Base-by-base conservation (phyloP, 2,888 invertebrate species). In the Heteromurus nitidus region DNA sequence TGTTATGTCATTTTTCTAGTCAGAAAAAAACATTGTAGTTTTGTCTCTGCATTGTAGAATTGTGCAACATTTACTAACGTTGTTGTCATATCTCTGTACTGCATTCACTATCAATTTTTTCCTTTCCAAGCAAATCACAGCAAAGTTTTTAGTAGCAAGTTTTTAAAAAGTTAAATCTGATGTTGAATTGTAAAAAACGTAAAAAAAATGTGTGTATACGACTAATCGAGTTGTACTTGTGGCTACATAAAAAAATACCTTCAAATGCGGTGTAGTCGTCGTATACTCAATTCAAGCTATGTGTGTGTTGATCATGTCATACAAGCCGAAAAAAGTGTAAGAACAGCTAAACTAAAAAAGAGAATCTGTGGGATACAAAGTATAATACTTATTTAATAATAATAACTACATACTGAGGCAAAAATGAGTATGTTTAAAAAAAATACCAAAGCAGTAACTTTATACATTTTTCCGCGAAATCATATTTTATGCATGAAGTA, bases 1-100 rank as follows among this genome's bases (percentile, higher is more conserved):
- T 80, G 80, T 80, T 80, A 80, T 80, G 80, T 80, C 80, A 80
- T 74, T 74, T 80, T 80, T 80, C 80, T 80, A 80, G 80, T 80
- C 80, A 80, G 73, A 80, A 80, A 68, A 75, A 47, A 79, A 73
- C 44, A 47, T n/a, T 80, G 42, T 80, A 73, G 65, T 73, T 79
- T 50, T 70, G 26, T 58, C 42, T 73, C 67, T 73, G 67, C 80
- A 62, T 24, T 58, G 73, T 73, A 36, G 50, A 77, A 60, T 64
- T 70, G 64, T 70, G 77, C 50, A 68, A 62, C 36, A 70, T 31
- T 22, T 55, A 26, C 55, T 55, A 55, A 55, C 55, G 22, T 22
- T 47, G 47, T 47, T 47, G 11, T 16, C n/a, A 47, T 13, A 9
- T 9, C 36, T 36, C 13, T 36, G 13, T 36, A 36, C 7, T 36